A percentile compares a stretch with the other conserved stretches of the same genome.
These are phyloP conservation scores for Drosophila setosimentum DNA, from an alignment of 2,888 invertebrate species.

Conservation along the genomic window DNA sequence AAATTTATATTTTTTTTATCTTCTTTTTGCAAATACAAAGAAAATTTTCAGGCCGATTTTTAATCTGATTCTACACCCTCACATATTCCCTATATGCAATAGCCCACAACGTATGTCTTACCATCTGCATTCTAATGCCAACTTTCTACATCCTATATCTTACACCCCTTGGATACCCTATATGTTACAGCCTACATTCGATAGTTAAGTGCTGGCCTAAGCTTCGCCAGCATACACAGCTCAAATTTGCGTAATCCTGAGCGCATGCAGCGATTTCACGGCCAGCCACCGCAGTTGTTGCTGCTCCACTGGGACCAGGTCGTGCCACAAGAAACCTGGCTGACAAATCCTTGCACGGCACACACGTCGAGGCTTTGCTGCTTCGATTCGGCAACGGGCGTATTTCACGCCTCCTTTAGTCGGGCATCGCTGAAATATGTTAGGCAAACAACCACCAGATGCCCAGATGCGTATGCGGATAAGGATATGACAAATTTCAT, in stretches of 20 bases:
- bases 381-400: constrained; percentile 63
- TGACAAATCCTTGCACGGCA: constrained; percentile 33
- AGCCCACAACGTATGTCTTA: background rate
- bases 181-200: background rate
- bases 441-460: constrained; percentile 56
- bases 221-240: constrained; percentile 5
- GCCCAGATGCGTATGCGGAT: constrained; percentile 62
- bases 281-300: constrained; percentile 54
- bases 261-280: constrained; percentile 71
- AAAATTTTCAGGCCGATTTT: background rate
- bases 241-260: constrained; percentile 66
- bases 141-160: background rate
- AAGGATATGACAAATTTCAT: constrained; percentile 79
- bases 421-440: constrained; percentile 45
- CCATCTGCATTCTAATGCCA: background rate
- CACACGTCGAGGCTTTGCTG: constrained; percentile 68
- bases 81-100: background rate
- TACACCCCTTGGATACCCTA: background rate
- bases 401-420: constrained; percentile 77
- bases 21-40: no score
- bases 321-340: constrained; percentile 11
- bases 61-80: background rate
- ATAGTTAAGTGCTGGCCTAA: background rate
- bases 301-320: constrained; percentile 50
- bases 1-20: no score